phyloP scores from a whole-genome alignment of 2,888 invertebrate species.

The Chesias legatella region DNA sequence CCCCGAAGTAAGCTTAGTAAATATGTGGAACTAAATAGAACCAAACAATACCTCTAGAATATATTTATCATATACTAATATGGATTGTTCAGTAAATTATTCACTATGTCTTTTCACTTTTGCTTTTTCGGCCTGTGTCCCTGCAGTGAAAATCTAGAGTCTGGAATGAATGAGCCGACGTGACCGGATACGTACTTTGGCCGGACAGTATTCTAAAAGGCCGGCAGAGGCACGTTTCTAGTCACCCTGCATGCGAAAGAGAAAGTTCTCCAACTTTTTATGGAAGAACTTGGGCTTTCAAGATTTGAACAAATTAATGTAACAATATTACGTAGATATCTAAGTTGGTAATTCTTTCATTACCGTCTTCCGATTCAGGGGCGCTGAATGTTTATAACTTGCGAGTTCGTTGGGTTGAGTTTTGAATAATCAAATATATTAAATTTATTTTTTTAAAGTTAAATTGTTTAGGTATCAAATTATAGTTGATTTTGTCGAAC shows the following conservation, averaged over 20 bases:
- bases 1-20: no score
- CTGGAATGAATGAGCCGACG: no score
- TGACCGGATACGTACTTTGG: not conserved
- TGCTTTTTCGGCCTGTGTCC: no score
- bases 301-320: constrained; percentile 17
- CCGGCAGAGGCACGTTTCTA: not conserved
- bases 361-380: constrained; percentile 9
- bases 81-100: no score
- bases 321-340: constrained; percentile 15
- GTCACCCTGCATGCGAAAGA: constrained; percentile 8
- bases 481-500: no score
- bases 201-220: not conserved
- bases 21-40: no score
- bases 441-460: no score
- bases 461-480: no score
- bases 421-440: not conserved
- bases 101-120: no score
- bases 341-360: constrained; percentile 15
- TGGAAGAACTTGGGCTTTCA: constrained; percentile 22
- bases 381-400: constrained; percentile 7
- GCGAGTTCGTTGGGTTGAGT: not conserved
- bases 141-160: no score
- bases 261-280: constrained; percentile 24
- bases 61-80: no score
- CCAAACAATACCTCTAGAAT: no score